phyloP scores from a whole-genome alignment of 2,888 invertebrate genomes.

The Chymomyza fuscimana region DNA sequence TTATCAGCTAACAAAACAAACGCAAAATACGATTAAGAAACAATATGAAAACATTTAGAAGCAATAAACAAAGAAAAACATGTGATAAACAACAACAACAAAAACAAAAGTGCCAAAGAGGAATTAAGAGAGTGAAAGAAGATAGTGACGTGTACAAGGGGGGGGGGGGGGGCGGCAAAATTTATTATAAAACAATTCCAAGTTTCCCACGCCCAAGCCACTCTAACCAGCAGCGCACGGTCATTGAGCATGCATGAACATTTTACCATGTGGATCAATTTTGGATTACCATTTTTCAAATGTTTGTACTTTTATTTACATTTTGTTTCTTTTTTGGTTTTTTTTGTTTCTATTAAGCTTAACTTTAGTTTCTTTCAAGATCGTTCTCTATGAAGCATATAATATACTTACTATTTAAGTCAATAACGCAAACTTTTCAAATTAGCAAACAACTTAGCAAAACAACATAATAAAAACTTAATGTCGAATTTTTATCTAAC shows the following conservation, averaged over 20 bases:
- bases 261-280: slow-evolving; percentile 64
- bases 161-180: neutral
- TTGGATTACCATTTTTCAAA: slow-evolving; percentile 58
- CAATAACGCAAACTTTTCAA: neutral
- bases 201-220: slow-evolving; percentile 37
- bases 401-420: too few species aligned
- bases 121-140: neutral
- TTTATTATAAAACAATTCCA: neutral
- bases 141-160: neutral
- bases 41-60: slow-evolving; percentile 15
- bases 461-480: neutral
- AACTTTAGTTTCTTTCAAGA: neutral
- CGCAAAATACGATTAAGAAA: too few species aligned
- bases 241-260: slow-evolving; percentile 48
- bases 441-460: neutral
- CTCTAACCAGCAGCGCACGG: neutral
- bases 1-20: too few species aligned
- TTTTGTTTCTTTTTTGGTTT: slow-evolving; percentile 12
- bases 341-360: slow-evolving; percentile 11
- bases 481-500: neutral
- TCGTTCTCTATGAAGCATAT: too few species aligned
- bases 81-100: slow-evolving; percentile 18
- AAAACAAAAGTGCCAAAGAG: slow-evolving; percentile 11
- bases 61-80: slow-evolving; percentile 13
- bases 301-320: slow-evolving; percentile 44